A percentile compares a stretch with the other conserved stretches of the same genome.
These are phyloP conservation scores for Charadrius vociferus DNA, from an alignment of 2,113 vertebrate species.

Conservation along the genomic window DNA sequence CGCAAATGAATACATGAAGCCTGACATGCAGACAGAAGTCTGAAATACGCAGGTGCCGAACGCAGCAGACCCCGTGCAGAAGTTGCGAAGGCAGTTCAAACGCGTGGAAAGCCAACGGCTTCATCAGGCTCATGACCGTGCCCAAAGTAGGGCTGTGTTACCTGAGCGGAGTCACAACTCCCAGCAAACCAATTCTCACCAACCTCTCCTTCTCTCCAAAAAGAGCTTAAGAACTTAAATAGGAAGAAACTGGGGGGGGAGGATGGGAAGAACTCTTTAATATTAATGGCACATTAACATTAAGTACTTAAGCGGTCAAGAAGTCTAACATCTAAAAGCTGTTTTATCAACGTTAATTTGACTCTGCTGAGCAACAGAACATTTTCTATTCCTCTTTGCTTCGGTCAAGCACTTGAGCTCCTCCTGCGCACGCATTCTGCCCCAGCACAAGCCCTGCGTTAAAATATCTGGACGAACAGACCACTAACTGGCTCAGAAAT, in stretches of 20 bases:
- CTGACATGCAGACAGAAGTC: too few relatives aligned
- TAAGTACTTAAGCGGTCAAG: background rate
- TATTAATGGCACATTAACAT: background rate
- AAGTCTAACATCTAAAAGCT: background rate
- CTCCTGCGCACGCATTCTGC: rapidly evolving
- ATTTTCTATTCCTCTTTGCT: background rate
- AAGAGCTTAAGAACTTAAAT: background rate
- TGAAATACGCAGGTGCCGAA: too few relatives aligned
- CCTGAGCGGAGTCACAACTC: too few relatives aligned
- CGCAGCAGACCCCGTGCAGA: too few relatives aligned
- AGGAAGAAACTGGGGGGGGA: too few relatives aligned
- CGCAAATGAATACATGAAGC: too few relatives aligned
- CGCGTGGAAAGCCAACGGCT: too few relatives aligned
- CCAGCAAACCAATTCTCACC: background rate
- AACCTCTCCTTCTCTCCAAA: background rate
- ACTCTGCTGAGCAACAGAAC: background rate
- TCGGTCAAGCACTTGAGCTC: background rate
- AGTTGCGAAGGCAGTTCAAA: too few relatives aligned
- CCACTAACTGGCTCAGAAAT: background rate
- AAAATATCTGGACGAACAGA: background rate
- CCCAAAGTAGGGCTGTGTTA: too few relatives aligned
- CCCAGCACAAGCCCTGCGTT: background rate
- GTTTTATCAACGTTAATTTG: background rate
- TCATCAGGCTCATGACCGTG: too few relatives aligned
- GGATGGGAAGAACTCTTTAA: background rate